Percentiles rank a stretch among this genome's conserved stretches.
Conservation (phyloP, 1,140 invertebrate genomes). For the Brachionus paranguensis region DNA sequence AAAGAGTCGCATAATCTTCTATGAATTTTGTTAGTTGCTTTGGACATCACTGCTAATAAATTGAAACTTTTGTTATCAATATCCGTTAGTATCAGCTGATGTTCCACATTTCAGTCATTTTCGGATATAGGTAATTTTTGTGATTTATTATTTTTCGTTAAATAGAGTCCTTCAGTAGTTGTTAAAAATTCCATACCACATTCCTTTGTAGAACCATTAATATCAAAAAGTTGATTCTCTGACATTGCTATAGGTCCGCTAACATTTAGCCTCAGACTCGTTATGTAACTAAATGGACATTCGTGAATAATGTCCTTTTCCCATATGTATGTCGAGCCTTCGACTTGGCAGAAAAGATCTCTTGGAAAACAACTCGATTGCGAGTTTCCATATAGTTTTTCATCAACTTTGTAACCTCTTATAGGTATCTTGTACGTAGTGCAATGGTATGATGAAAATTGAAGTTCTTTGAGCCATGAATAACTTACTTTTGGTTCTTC, state of each 20-base stretch:
- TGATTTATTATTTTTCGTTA: background rate
- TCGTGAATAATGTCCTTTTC: background rate
- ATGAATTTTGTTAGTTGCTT: conserved; percentile 1
- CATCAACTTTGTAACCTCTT: background rate
- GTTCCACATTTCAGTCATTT: background rate
- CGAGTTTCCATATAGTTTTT: background rate
- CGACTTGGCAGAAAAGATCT: background rate
- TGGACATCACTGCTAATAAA: background rate
- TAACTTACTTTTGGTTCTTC: background rate
- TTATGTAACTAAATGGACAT: background rate
- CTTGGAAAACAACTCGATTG: background rate
- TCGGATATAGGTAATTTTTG: background rate
- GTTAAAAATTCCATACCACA: background rate
- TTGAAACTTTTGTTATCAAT: background rate
- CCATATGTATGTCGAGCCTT: background rate
- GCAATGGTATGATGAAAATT: conserved; percentile 1
- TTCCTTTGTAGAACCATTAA: background rate
- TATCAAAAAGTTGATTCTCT: background rate
- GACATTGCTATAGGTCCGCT: background rate
- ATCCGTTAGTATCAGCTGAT: too few relatives aligned
- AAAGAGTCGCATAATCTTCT: background rate
- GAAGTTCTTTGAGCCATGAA: background rate
- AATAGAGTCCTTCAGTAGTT: background rate
- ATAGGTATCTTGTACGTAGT: background rate
- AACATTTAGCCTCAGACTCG: background rate